Conservation (phyloP, 2,113 vertebrate species). For the Limanda limanda region DNA sequence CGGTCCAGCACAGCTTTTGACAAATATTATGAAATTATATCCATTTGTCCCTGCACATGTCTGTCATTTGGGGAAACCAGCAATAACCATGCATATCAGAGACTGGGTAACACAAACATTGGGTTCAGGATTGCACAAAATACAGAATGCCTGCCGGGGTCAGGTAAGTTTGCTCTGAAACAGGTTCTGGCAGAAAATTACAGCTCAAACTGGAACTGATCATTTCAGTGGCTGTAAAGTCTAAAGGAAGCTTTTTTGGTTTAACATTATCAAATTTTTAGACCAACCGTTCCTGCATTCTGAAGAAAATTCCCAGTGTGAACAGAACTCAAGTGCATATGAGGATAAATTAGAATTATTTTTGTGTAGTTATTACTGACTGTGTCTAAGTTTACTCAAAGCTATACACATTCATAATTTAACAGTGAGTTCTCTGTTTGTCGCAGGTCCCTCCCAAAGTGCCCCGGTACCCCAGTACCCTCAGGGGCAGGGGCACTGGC, state of each 20-base stretch:
- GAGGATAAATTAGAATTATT: neutral
- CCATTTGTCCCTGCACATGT: too few relatives aligned
- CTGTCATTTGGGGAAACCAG: too few relatives aligned
- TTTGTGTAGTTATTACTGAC: neutral
- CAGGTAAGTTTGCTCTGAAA: too few relatives aligned
- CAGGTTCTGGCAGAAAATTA: too few relatives aligned
- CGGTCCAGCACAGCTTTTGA: too few relatives aligned
- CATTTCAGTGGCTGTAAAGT: neutral
- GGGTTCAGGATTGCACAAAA: too few relatives aligned
- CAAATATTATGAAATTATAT: too few relatives aligned
- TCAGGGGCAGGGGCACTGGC: conserved; percentile 96
- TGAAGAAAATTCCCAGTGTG: neutral
- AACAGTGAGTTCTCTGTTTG: conserved; percentile 21
- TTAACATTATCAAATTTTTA: too few relatives aligned
- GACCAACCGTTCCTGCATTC: neutral
- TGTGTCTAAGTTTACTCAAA: neutral
- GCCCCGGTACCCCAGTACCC: conserved; percentile 95
- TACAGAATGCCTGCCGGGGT: too few relatives aligned
- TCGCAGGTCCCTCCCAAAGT: conserved; percentile 90
- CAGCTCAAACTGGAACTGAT: neutral
- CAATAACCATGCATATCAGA: too few relatives aligned
- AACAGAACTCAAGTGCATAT: neutral
- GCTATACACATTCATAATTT: neutral
- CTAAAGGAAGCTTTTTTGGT: neutral
- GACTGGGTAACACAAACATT: too few relatives aligned